Evolutionary conservation across 53 echinoderm and acorn worm genomes (phyloP), one percentile per base, ranked within the genome.

Genomic region (Mesocentrotus franciscanus): DNA sequence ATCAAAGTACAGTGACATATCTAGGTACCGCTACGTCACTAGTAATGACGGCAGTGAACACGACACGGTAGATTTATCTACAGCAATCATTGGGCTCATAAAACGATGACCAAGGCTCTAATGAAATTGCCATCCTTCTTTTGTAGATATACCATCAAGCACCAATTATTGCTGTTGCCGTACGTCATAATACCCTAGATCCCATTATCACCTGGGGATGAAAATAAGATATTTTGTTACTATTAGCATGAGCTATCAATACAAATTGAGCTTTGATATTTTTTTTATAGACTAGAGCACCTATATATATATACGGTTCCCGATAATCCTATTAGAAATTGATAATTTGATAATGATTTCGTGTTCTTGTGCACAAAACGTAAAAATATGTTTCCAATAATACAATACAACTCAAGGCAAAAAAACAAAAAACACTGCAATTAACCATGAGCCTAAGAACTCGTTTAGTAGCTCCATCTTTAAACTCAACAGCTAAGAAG

Each of bases 1-100:
- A 72, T 20, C 36, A 81, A 81, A 81, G 81, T 81, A 81, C 81
- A 81, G 9, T 81, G 81, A 81, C 81, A 81, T 78, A 39, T 76
- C 76, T 8, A 33, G 76, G 76, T 76, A 68, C 68, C 20, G 68
- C 18, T 66, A 76, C 76, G 76, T 33, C 76, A 76, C 76, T 33
- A n/a, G n/a, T n/a, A 68, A 81, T 81, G 81, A 81, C 81, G 81
- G 39, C 13, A 42, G 8, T 36, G 81, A 39, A 81, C 81, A 81
- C 20, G 81, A 36, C 42, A 36, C 36, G 36, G 81, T 81, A 39
- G 81, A 16, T 81, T 42, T 81, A 81, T 42, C 81, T 81, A 81
- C 15, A 42, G 42, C 20, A 36, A 81, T 81, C 42, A 81, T 81
- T 81, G 20, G 12, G 81, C 74, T 81, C 81, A 39, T 81, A 81